Percentiles rank a stretch among this genome's conserved stretches.
These are phyloP conservation scores for Mus spicilegus DNA, from an alignment of 2,113 vertebrate species.

Conservation along the genomic window DNA sequence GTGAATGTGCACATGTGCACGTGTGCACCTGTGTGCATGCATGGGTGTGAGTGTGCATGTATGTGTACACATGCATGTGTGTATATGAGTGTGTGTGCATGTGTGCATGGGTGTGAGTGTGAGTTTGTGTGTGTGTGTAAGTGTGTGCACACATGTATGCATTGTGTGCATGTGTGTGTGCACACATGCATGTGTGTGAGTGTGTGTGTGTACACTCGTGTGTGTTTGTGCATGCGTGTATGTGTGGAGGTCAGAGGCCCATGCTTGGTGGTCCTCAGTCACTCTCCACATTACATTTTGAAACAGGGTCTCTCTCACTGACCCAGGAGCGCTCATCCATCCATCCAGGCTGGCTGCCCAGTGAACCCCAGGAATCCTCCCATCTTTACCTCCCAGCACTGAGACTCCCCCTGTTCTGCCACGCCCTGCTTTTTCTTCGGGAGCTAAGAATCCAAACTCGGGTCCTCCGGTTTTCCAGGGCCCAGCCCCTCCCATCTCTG, in stretches of 20 bases:
- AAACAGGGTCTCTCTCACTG: not conserved
- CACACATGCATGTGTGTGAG: too few relatives aligned
- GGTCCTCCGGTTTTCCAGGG: not conserved
- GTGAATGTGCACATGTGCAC: too few relatives aligned
- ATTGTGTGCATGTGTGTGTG: too few relatives aligned
- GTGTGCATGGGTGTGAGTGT: too few relatives aligned
- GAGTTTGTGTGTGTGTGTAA: too few relatives aligned
- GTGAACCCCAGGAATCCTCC: not conserved
- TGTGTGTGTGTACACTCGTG: too few relatives aligned
- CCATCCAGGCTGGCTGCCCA: not conserved
- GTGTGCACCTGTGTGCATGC: too few relatives aligned
- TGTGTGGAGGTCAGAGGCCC: not conserved
- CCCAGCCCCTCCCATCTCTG: not conserved
- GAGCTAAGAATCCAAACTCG: not conserved
- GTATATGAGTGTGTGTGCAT: too few relatives aligned
- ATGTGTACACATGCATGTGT: too few relatives aligned
- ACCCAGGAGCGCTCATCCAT: not conserved
- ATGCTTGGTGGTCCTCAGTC: not conserved
- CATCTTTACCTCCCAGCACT: not conserved
- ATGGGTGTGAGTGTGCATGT: too few relatives aligned
- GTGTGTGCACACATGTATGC: too few relatives aligned
- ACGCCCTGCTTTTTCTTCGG: not conserved
- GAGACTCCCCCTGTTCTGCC: not conserved
- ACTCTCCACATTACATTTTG: not conserved
- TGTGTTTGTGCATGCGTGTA: not conserved